phyloP scores from a whole-genome alignment of 2,888 invertebrate species.

The Ormyrus nitidulus region DNA sequence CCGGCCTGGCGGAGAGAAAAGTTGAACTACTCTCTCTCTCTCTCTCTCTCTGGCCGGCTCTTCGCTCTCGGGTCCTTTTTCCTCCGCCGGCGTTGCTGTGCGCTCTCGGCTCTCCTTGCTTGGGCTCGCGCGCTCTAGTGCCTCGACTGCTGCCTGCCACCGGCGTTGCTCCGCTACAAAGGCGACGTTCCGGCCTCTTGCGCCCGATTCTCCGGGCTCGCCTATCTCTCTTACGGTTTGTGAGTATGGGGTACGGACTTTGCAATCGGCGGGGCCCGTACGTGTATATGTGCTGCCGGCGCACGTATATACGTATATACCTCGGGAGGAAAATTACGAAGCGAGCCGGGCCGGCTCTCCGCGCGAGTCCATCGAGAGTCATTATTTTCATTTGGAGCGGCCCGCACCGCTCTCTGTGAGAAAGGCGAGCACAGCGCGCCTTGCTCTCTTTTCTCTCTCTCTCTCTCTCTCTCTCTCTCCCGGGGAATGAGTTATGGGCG shows the following conservation, averaged over 20 bases:
- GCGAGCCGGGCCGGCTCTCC: not conserved
- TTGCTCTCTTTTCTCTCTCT: slow-evolving; percentile 25
- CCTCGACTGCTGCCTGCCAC: no score
- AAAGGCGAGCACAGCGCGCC: not conserved
- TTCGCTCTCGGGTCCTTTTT: slow-evolving; percentile 27
- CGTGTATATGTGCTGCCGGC: not conserved
- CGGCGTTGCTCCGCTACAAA: no score
- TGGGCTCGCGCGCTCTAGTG: not conserved
- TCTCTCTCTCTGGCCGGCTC: not conserved
- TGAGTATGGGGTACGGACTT: slow-evolving; percentile 45
- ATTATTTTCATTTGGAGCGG: slow-evolving; percentile 56
- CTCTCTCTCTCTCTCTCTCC: slow-evolving; percentile 7
- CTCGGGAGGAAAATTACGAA: slow-evolving; percentile 37
- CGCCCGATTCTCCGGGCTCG: not conserved
- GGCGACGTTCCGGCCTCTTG: not conserved
- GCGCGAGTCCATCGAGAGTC: slow-evolving; percentile 45
- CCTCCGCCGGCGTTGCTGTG: not conserved
- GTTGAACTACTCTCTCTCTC: slow-evolving; percentile 1
- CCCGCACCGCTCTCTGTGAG: not conserved
- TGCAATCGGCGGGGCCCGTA: slow-evolving; percentile 37
- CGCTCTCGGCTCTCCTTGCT: slow-evolving; percentile 30
- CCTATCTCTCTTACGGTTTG: slow-evolving; percentile 40
- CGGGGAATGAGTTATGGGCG: slow-evolving; percentile 45
- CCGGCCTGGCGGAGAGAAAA: no score
- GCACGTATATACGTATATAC: not conserved